Base-by-base conservation (phyloP, 2,888 invertebrate genomes). In the Prenolepis imparis region DNA sequence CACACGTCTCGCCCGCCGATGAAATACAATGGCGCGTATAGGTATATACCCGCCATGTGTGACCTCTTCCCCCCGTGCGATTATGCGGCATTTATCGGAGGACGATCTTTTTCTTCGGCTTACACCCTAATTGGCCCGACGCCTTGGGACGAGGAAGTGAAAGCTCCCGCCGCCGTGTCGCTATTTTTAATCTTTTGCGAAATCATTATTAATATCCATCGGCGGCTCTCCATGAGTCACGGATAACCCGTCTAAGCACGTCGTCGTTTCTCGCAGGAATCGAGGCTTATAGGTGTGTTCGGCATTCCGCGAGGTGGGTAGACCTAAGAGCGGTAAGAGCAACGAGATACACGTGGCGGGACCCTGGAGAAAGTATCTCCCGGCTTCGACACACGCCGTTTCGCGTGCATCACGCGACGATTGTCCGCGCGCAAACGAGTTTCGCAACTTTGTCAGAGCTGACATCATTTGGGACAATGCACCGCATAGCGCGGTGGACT, bases 401-500 rank as follows among this genome's bases (percentile, higher is more conserved):
- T 44, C 82, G 66, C 66, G 82, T 77, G 64, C 44, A 77, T 82
- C 66, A 68, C 41, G 77, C 83, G 83, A 85, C 86, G 87, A 91
- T 88, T 91, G 89, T 90, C 88, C 84, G 86, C 75, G 86, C 75
- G 88, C 89, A 91, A 92, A 91, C 90, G 90, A 90, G 92, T 91
- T 91, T 90, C 84, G 87, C 88, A 90, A 92, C 84, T 86, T 63
- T 32, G 61, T 61, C 41, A 59, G 39, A 66, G 87, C 84, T 93
- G 92, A 92, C 93, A 92, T 93, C 92, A 93, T 90, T 90, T 85
- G 86, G 91, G 89, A 91, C 91, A 91, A 91, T 90, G 89, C 87
- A 80, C 48, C 86, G 88, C 89, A 87, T 88, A 90, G 84, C 84
- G 80, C 89, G 90, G 80, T 89, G 90, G 88, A 89, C 91, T 90